Evolutionary conservation across 2,888 invertebrate genomes (phyloP).

Genomic region (Prosapia bicincta): DNA sequence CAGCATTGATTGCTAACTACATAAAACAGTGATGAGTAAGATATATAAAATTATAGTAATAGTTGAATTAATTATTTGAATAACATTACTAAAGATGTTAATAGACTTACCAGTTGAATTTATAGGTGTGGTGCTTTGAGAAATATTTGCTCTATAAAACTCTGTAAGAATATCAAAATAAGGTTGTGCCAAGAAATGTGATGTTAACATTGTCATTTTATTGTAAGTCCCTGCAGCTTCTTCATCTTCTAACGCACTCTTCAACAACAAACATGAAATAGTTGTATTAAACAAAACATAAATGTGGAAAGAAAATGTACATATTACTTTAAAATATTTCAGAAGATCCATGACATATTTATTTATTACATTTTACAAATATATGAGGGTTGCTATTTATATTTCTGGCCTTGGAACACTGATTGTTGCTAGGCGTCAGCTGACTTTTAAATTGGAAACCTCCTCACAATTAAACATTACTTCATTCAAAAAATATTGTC

Average conservation of each 20-base stretch:
- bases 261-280: neutral
- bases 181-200: slow-evolving; percentile 37
- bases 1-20: too few relatives aligned
- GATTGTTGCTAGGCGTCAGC: too few relatives aligned
- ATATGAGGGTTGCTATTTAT: too few relatives aligned
- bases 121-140: slow-evolving; percentile 32
- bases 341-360: neutral
- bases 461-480: too few relatives aligned
- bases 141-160: slow-evolving; percentile 41
- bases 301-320: neutral
- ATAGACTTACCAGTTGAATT: slow-evolving; percentile 36
- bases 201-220: slow-evolving; percentile 39
- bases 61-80: too few relatives aligned
- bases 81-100: too few relatives aligned
- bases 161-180: slow-evolving; percentile 40
- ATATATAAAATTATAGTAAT: too few relatives aligned
- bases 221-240: slow-evolving; percentile 42
- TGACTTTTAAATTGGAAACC: too few relatives aligned
- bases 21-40: too few relatives aligned
- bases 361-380: neutral
- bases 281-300: neutral
- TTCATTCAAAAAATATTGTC: too few relatives aligned
- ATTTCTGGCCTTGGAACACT: too few relatives aligned
- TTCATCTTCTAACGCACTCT: slow-evolving; percentile 32
- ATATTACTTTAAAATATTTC: neutral